Evolutionary conservation across 2,113 vertebrate species (phyloP).

Genomic region (Hippocampus abdominalis): DNA sequence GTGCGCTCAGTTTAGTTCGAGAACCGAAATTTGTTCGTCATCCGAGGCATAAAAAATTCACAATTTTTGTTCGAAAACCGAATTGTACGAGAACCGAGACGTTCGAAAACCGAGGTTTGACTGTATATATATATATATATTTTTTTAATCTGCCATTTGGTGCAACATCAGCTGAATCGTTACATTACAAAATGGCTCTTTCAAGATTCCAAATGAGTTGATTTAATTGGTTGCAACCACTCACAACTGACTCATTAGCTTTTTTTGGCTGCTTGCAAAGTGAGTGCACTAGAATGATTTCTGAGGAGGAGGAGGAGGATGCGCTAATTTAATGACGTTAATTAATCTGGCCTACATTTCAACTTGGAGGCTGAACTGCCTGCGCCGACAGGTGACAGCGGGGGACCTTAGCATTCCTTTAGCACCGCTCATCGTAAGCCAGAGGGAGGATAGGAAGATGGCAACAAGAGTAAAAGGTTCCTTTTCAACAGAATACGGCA

Average conservation of each 20-base stretch:
- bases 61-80: no score
- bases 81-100: no score
- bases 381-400: conserved; percentile 29
- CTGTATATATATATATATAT: no score
- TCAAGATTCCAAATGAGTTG: conserved; percentile 31
- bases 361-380: conserved; percentile 3
- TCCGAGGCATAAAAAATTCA: no score
- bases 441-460: not conserved
- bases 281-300: conserved; percentile 24
- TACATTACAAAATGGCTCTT: conserved; percentile 27
- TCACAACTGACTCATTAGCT: not conserved
- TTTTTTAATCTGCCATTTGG: not conserved
- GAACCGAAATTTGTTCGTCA: no score
- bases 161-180: not conserved
- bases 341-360: conserved; percentile 31
- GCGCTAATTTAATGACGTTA: conserved; percentile 30
- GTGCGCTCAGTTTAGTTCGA: no score
- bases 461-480: not conserved
- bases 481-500: not conserved
- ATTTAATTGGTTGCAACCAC: conserved; percentile 27
- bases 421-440: conserved; percentile 15
- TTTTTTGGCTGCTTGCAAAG: conserved; percentile 6
- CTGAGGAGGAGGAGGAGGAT: conserved; percentile 2
- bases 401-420: conserved; percentile 35
- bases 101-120: no score